Evolutionary conservation across 2,113 vertebrate species (phyloP), one percentile per base, ranked within the genome.

Genomic region (Noctilio leporinus): DNA sequence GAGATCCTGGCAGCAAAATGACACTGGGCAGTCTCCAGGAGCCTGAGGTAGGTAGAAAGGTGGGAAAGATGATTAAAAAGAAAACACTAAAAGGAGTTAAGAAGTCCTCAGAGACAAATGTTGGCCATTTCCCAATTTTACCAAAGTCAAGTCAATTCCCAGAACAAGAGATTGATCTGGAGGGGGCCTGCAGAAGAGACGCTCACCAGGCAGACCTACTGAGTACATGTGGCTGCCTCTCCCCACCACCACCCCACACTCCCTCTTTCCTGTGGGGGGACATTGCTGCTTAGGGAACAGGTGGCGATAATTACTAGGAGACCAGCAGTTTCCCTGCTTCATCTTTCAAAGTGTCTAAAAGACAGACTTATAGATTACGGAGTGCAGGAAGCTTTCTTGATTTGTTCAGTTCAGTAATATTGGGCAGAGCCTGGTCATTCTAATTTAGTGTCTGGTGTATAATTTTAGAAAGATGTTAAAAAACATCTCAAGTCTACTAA

Each of bases 331-430:
- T 87, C 81, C 75, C 73, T 80, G 51, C 70, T 47, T 92, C 84
- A 84, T 94, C 95, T 94, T 92, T 92, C 94, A 88, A 90, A 90
- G 53, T 82, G 85, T 95, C 96, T 86, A 33, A 57, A 45, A 82
- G 69, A 75, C 70, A 47, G 80, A 82, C 64, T 64, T 49, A 89
- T 47, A 53, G 84, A 93, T 80, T 62, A 49, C 11, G 35, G 47
- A 53, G 51, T 70, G 20, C 7, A 3, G 55, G 67, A 30, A 43
- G 51, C 55, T 51, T 86, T 91, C 94, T 80, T 47, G 69, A 69
- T 69, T 30, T 65, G 16, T 64, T 72, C 47, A 47, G 86, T 49
- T 53, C 81, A 49, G 76, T 73, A n/a, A 77, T 38, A 51, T 38
- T 83, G 77, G 33, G 62, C 20, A 7, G n/a, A 86, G 24, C 45